Base-by-base conservation (phyloP, 64 coral and sea anemone genomes). In the Stylophora pistillata region DNA sequence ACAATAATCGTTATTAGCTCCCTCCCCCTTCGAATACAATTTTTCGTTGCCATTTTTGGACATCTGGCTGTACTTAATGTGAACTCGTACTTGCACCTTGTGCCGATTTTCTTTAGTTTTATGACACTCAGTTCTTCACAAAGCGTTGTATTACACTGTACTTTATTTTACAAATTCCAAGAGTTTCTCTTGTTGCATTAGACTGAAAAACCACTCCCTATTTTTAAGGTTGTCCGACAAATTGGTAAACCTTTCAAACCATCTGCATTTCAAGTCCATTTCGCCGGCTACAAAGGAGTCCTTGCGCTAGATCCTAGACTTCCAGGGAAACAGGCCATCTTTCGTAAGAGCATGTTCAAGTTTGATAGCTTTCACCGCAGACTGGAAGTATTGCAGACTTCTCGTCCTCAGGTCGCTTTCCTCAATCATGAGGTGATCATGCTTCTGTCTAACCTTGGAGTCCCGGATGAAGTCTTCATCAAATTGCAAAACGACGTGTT, bases 371-470 rank as follows among this genome's bases (percentile, higher is more conserved):
- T 61, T 23, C 97, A 99, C 58, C 73, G 88, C 21, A 91, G 97
- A 30, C 85, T 99, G 13, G 97, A 99, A 85, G 93, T 99, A 28
- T 88, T 99, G 16, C 90, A 95, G 33, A 95, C 90, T 13, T 99
- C 97, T 79, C 97, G 97, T 79, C 93, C 97, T 20, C 97, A 99
- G 61, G 93, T 79, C 54, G 97, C 95, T 15, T 95, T 88, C 30
- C 87, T 99, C 17, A 99, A 99, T 30, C 97, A 99, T 53, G 93
- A 99, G 80, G 41, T 99, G 18, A 93, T 99, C 64, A 99, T 99
- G 97, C 37, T 99, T 83, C 78, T 99, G 0, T 99, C 97, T 18
- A 99, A 95, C 58, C 85, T 93, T 14, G 97, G 97, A 41, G 93
- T 99, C 4, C 91, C 97, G 32, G 97, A 95, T 63, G 86, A 95